A percentile compares a stretch with the other conserved stretches of the same genome.
These are phyloP conservation scores for Drosophila sproati DNA, from an alignment of 1,140 invertebrate genomes.

Conservation along the genomic window DNA sequence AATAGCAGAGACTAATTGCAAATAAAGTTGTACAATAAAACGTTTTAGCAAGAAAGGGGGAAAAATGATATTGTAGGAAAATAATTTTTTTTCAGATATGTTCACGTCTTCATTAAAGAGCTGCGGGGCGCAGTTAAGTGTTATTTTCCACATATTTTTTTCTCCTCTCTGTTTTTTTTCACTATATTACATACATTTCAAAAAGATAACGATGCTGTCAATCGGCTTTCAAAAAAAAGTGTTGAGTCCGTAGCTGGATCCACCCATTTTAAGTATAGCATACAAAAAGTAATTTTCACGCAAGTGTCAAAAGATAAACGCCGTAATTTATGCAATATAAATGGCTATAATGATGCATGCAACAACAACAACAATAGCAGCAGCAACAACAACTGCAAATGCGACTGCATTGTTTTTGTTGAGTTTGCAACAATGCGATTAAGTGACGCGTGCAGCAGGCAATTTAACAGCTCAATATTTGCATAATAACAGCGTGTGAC, in stretches of 20 bases:
- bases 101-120: too few species aligned
- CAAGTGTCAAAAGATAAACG: constrained; percentile 67
- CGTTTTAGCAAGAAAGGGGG: too few species aligned
- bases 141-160: too few species aligned
- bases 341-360: constrained; percentile 64
- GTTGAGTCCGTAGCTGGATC: background rate
- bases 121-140: too few species aligned
- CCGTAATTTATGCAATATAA: constrained; percentile 81
- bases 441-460: constrained; percentile 74
- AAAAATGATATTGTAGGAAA: too few species aligned
- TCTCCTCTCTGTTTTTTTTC: too few species aligned
- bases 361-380: constrained; percentile 28
- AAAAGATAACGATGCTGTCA: background rate
- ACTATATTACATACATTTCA: background rate
- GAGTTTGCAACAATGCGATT: constrained; percentile 56
- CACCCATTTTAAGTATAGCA: constrained; percentile 9
- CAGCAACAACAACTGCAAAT: constrained; percentile 41
- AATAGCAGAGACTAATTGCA: too few species aligned
- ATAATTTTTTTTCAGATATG: too few species aligned
- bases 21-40: too few species aligned
- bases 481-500: constrained; percentile 81
- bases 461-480: constrained; percentile 81
- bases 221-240: background rate
- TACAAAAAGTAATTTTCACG: constrained; percentile 55
- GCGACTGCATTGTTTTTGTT: constrained; percentile 47